A percentile compares a stretch with the other conserved stretches of the same genome.
These are phyloP conservation scores for Aphidius gifuensis DNA, from an alignment of 1,140 invertebrate genomes.

Conservation along the genomic window DNA sequence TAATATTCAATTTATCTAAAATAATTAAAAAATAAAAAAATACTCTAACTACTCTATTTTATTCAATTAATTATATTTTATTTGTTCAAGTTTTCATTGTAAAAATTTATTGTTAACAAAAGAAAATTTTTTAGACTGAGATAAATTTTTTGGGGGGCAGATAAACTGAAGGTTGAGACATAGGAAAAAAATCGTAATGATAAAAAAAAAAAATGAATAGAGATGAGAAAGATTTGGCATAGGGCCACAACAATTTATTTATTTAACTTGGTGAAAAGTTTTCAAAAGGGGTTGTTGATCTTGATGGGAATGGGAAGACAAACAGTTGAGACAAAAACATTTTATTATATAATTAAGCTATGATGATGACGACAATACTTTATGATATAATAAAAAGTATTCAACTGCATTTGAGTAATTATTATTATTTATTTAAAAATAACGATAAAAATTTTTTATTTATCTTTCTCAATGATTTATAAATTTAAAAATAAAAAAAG, in stretches of 20 bases:
- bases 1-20: neutral
- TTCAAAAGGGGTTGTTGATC: slow-evolving; percentile 26
- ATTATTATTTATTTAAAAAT: neutral
- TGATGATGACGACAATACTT: slow-evolving; percentile 44
- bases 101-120: neutral
- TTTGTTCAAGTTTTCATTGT: too few species aligned
- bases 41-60: too few species aligned
- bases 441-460: neutral
- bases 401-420: neutral
- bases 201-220: slow-evolving; percentile 12
- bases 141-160: neutral
- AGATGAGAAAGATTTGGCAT: slow-evolving; percentile 37
- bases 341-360: slow-evolving; percentile 49
- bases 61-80: too few species aligned
- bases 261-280: slow-evolving; percentile 42
- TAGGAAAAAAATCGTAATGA: slow-evolving; percentile 26
- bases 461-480: neutral
- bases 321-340: slow-evolving; percentile 46
- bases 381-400: slow-evolving; percentile 29
- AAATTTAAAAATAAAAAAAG: too few species aligned
- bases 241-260: slow-evolving; percentile 43
- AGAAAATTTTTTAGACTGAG: slow-evolving; percentile 6
- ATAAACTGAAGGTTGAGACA: neutral
- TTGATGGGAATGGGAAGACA: slow-evolving; percentile 35
- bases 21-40: too few species aligned